These are phyloP conservation scores for Ceyx melanurus DNA, from an alignment of 2,113 vertebrate genomes.

Conservation along the genomic window DNA sequence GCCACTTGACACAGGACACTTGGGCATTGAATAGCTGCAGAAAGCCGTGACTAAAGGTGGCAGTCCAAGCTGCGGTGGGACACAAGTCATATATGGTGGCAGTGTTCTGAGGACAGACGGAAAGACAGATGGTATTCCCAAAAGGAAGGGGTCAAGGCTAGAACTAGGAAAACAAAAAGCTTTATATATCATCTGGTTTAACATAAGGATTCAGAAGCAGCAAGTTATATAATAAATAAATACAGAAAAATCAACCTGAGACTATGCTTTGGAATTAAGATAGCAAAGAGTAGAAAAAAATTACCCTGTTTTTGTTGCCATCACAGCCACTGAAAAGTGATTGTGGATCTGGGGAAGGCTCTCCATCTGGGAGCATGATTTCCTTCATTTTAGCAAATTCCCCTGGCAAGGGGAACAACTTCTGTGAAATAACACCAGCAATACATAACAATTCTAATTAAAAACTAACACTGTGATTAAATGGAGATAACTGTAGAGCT, in stretches of 20 bases:
- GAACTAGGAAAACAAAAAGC: not conserved
- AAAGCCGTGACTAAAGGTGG: not conserved
- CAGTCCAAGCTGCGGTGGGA: slow-evolving; percentile 6
- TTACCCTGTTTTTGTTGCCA: not conserved
- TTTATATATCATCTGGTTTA: slow-evolving; percentile 14
- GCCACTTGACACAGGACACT: slow-evolving; percentile 32
- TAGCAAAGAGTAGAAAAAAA: not conserved
- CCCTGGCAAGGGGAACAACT: not conserved
- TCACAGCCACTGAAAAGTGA: not conserved
- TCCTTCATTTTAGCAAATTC: not conserved
- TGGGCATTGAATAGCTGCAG: not conserved
- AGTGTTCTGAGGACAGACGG: slow-evolving; percentile 44
- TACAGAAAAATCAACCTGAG: not conserved
- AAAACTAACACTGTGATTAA: not conserved
- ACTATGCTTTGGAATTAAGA: not conserved
- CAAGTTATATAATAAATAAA: not conserved
- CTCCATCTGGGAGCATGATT: not conserved
- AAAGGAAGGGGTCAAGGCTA: slow-evolving; percentile 40
- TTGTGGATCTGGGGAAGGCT: not conserved
- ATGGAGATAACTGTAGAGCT: not conserved
- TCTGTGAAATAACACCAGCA: not conserved
- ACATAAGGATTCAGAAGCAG: not conserved
- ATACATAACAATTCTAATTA: not conserved
- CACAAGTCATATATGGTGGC: not conserved
- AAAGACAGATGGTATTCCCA: slow-evolving; percentile 61